Percentiles rank a stretch among this genome's conserved stretches.
Evolutionary conservation across 2,797 vertebrate genomes (phyloP).

Genomic region (Eulemur mongoz): DNA sequence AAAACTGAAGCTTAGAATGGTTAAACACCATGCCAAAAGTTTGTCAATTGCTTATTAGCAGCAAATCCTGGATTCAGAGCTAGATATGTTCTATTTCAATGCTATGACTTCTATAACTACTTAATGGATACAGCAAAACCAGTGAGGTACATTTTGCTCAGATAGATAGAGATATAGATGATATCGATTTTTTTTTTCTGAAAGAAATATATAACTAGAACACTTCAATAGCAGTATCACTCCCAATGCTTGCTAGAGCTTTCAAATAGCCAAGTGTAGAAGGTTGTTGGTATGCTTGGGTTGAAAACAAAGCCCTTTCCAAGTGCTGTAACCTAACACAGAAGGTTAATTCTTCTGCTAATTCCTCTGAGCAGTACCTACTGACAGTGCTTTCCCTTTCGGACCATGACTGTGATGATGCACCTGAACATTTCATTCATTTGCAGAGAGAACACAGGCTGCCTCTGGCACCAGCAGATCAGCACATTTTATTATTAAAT

Average conservation of each 20-base stretch:
- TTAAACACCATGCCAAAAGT: neutral
- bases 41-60: neutral
- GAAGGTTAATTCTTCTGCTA: neutral
- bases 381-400: neutral
- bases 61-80: neutral
- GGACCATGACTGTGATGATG: neutral
- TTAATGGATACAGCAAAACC: neutral
- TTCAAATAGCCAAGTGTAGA: neutral
- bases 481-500: constrained; percentile 26
- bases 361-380: neutral
- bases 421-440: neutral
- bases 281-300: neutral
- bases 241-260: neutral
- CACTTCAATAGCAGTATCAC: neutral
- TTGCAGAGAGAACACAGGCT: neutral
- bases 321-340: neutral
- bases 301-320: neutral
- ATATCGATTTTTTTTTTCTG: neutral
- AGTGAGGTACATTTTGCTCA: neutral
- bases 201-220: neutral
- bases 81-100: neutral
- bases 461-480: neutral
- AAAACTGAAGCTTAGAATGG: neutral
- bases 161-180: neutral
- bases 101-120: neutral